Conservation (phyloP, 2,888 invertebrate genomes). For the Eupelmus urozonus region DNA sequence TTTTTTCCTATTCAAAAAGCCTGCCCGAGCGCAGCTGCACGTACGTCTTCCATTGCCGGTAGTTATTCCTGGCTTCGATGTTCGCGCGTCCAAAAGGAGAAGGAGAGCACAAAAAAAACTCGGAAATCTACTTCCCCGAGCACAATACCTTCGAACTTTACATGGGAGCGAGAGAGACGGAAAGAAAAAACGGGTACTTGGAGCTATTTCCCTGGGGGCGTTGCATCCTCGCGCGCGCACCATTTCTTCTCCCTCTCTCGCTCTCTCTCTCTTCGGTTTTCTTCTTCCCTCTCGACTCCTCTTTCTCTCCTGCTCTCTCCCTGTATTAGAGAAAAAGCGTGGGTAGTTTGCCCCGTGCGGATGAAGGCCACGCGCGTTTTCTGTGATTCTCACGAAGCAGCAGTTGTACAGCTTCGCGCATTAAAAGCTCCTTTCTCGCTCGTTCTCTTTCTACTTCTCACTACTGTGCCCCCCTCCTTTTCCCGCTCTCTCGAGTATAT, state of each 20-base stretch:
- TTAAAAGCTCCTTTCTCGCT: slow-evolving; percentile 44
- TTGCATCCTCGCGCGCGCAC: slow-evolving; percentile 14
- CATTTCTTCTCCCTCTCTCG: slow-evolving; percentile 25
- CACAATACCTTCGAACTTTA: slow-evolving; percentile 58
- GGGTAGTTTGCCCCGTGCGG: slow-evolving; percentile 49
- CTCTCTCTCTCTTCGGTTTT: slow-evolving; percentile 16
- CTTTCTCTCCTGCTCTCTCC: slow-evolving; percentile 53
- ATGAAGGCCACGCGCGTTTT: slow-evolving; percentile 54
- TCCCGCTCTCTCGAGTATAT: background rate
- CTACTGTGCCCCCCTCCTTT: background rate
- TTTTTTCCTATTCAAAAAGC: slow-evolving; percentile 41
- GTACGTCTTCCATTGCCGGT: slow-evolving; percentile 46
- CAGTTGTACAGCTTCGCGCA: slow-evolving; percentile 37
- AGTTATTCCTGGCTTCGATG: slow-evolving; percentile 52
- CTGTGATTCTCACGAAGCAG: slow-evolving; percentile 49
- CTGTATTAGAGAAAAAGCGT: slow-evolving; percentile 49
- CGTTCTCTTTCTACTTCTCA: slow-evolving; percentile 53
- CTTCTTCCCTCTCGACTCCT: slow-evolving; percentile 42
- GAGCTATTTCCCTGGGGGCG: slow-evolving; percentile 56
- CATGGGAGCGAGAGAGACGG: slow-evolving; percentile 33
- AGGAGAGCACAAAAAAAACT: slow-evolving; percentile 56
- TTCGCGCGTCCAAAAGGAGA: background rate
- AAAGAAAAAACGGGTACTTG: slow-evolving; percentile 45
- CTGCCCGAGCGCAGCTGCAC: slow-evolving; percentile 11
- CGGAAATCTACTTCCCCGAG: slow-evolving; percentile 56